phyloP scores from a whole-genome alignment of 1,140 invertebrate genomes.

The Panagrolaimus sp. region DNA sequence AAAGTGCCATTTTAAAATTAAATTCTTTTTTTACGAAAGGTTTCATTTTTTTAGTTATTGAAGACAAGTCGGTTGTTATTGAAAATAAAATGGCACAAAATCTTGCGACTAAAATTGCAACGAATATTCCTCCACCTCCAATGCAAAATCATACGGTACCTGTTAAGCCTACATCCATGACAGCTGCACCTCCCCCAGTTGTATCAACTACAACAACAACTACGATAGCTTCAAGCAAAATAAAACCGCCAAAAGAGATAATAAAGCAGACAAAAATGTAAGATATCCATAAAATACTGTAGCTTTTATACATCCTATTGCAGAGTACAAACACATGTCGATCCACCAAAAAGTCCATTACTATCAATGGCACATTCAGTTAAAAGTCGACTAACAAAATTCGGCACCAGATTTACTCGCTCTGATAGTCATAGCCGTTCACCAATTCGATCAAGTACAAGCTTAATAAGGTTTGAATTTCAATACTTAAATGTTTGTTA shows the following conservation, averaged over 20 bases:
- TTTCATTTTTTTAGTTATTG: not conserved
- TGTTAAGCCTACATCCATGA: not conserved
- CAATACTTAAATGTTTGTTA: not conserved
- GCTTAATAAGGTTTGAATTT: slow-evolving; percentile 2
- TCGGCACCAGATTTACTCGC: slow-evolving; percentile 28
- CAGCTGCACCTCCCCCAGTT: not conserved
- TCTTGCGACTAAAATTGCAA: not conserved
- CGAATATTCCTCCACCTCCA: not conserved
- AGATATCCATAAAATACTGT: slow-evolving; percentile 3
- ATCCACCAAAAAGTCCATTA: slow-evolving; percentile 39
- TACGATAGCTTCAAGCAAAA: slow-evolving; percentile 4
- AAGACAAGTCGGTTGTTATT: slow-evolving; percentile 27
- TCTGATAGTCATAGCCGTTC: slow-evolving; percentile 19
- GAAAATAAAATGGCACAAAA: slow-evolving; percentile 7
- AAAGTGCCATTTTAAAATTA: not conserved
- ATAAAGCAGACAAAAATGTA: slow-evolving; percentile 17
- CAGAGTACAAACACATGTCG: not conserved
- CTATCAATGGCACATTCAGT: slow-evolving; percentile 46
- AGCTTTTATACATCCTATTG: not conserved
- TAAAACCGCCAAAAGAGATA: slow-evolving; percentile 12
- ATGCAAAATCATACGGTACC: not conserved
- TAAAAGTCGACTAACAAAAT: slow-evolving; percentile 26
- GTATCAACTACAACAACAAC: not conserved
- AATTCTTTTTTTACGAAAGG: not conserved
- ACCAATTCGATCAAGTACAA: slow-evolving; percentile 26